Evolutionary conservation across 2,888 invertebrate species (phyloP), one percentile per base, ranked within the genome.

Genomic region (Perizoma affinitatum): DNA sequence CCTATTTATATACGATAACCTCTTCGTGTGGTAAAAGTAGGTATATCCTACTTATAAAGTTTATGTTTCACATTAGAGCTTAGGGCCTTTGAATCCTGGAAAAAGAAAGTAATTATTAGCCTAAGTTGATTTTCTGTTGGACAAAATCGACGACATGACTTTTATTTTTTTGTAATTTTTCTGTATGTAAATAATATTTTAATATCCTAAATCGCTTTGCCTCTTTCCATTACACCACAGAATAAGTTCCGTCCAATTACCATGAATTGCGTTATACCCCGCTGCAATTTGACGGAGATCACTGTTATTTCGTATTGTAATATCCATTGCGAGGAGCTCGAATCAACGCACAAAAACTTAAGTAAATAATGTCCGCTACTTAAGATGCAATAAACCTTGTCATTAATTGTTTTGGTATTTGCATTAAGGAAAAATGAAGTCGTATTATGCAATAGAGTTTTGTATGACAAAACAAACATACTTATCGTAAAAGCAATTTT

Each of bases 261-360:
- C 22, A 84, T 70, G 72, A 82, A 84, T 82, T 76, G 79, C 80
- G 78, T 76, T 77, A 79, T 82, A 75, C 80, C 75, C 72, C 67
- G 75, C 74, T 75, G 73, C 85, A 87, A 87, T 87, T 87, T 81
- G 83, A 74, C 72, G 77, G 75, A 82, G 84, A 87, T 87, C 83
- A 84, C 82, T 70, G 80, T 86, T 83, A 87, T 88, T 87, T 87
- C 58, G 76, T 80, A 76, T 84, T 79, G 80, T 84, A 85, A 83
- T 84, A 84, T 76, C 77, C 78, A 81, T 83, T 79, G 80, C 76
- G 70, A 71, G 79, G 72, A 79, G 78, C 75, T 76, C 79, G 78
- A 79, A 72, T 78, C 69, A 68, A 51, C 47, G 52, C 53, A 55
- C 52, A 69, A 66, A 64, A 66, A 65, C 60, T 61, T 22, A 22